Evolutionary conservation across 2,888 invertebrate genomes (phyloP), one percentile per base, ranked within the genome.

Genomic region (Oscheius myriophilus): DNA sequence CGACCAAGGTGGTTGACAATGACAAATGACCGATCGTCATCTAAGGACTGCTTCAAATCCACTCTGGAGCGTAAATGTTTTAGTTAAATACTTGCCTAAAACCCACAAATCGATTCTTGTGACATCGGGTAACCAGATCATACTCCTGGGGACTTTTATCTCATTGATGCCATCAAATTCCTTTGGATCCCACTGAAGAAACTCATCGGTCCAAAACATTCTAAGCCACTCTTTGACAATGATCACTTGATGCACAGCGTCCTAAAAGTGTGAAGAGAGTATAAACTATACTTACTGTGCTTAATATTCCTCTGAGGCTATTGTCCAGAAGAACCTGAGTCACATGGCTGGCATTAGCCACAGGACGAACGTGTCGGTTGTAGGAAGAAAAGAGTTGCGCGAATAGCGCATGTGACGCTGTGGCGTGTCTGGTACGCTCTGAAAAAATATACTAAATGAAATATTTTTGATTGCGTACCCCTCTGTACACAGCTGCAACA

Each of bases 161-260:
- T 63, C 63, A 12, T 12, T 39, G 14, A 63, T 63, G 9, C 52
- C 63, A 11, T 52, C 52, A n/a, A 33, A 41, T 1, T 63, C 63
- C 16, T 43, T n/a, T 2, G 63, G 63, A 41, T 52, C 21, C 63
- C 63, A 63, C 18, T n/a, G 33, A 7, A 63, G 42, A 42, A 63
- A 63, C 21, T 63, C 63, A 23, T 63, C 63, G 12, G n/a, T 26
- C 63, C 63, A 63, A 42, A 52, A 63, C 63, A 63, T 63, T 43
- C 63, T n/a, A 18, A 63, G 42, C 63, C 63, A 63, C 18, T 63
- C 63, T 53, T 63, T 51, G 25, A 63, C 2, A 14, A 52, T 52
- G 25, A 63, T 53, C 39, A 49, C 49, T 42, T 63, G 63, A 18
- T 63, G 52, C 1, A 63, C 63, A 1, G 63, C 63, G 18, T 63